phyloP scores from a whole-genome alignment of 2,888 invertebrate genomes.

The Catotricha subobsoleta region DNA sequence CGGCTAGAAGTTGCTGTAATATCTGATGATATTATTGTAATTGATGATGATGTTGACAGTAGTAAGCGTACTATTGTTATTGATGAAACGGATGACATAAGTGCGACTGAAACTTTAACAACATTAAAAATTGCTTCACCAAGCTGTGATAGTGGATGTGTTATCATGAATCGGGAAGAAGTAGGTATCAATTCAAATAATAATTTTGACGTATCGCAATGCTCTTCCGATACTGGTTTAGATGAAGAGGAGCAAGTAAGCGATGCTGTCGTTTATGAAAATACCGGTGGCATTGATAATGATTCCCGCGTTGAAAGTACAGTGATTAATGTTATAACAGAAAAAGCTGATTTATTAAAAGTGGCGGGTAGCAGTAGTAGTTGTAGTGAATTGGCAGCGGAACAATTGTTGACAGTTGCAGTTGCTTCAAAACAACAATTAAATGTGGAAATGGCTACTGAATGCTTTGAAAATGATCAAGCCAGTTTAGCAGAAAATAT shows the following conservation, averaged over 20 bases:
- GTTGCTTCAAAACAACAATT: too few species aligned
- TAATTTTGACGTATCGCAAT: not conserved
- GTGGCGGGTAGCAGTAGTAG: constrained; percentile 1
- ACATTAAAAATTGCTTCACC: too few species aligned
- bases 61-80: not conserved
- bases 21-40: constrained; percentile 2
- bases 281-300: not conserved
- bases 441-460: too few species aligned
- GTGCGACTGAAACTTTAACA: not conserved
- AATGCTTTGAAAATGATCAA: too few species aligned
- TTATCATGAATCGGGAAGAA: constrained; percentile 1
- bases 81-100: not conserved
- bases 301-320: not conserved
- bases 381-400: constrained; percentile 5
- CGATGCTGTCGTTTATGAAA: not conserved
- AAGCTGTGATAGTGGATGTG: not conserved
- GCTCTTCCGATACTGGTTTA: not conserved
- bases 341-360: too few species aligned
- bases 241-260: not conserved
- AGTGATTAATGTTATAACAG: too few species aligned
- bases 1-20: not conserved
- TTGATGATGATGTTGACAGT: not conserved
- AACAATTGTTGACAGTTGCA: not conserved
- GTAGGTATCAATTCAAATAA: constrained; percentile 2
- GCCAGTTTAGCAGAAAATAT: too few species aligned